phyloP scores from a whole-genome alignment of 2,888 invertebrate genomes.

The Troglohyphantes excavatus region DNA sequence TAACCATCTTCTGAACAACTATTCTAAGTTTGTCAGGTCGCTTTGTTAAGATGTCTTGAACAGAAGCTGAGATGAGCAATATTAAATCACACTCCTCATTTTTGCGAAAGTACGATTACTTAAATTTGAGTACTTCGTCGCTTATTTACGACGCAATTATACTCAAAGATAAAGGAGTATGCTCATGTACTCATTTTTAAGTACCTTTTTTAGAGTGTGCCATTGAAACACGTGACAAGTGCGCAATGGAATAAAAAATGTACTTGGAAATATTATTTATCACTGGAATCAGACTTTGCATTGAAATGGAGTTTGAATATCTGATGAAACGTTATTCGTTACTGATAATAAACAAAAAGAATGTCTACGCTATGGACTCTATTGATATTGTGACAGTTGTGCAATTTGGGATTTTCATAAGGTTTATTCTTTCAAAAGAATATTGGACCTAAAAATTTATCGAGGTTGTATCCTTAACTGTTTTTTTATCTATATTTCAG shows the following conservation, averaged over 20 bases:
- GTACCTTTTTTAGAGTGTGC: background rate
- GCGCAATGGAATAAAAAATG: background rate
- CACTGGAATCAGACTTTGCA: constrained; percentile 38
- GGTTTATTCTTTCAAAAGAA: background rate
- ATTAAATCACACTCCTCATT: too few species aligned
- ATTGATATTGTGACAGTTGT: background rate
- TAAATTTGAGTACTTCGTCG: too few species aligned
- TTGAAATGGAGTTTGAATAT: constrained; percentile 39
- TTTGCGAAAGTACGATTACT: too few species aligned
- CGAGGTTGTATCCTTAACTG: too few species aligned
- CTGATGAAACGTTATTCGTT: background rate
- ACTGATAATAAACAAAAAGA: background rate
- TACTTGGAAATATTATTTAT: background rate
- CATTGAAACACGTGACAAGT: background rate
- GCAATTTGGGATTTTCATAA: background rate
- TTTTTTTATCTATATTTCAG: too few species aligned
- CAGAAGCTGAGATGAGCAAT: too few species aligned
- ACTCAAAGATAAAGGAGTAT: background rate
- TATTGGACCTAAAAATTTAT: too few species aligned
- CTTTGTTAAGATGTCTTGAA: too few species aligned
- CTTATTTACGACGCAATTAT: background rate
- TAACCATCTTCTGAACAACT: too few species aligned
- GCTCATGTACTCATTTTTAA: background rate
- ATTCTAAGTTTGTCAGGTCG: too few species aligned
- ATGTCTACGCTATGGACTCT: background rate